These are phyloP conservation scores for Panzeria rudis DNA, from an alignment of 2,888 invertebrate species.

Conservation along the genomic window DNA sequence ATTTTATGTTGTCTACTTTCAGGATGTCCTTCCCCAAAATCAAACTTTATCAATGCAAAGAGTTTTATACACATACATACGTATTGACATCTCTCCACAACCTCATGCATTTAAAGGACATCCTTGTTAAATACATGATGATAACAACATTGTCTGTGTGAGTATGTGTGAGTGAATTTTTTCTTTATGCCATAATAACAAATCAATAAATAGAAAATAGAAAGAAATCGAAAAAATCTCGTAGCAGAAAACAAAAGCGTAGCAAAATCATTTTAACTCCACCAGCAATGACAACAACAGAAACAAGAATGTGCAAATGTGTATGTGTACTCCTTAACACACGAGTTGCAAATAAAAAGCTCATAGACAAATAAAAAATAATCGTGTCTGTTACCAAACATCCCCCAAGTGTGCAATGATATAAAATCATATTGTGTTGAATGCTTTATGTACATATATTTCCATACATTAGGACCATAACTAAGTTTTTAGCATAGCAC, in stretches of 20 bases:
- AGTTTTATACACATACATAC: slow-evolving; percentile 5
- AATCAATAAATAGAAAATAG: slow-evolving; percentile 59
- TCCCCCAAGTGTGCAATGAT: slow-evolving; percentile 47
- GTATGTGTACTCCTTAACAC: not conserved
- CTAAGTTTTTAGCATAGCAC: no score
- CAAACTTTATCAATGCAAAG: slow-evolving; percentile 1
- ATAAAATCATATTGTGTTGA: slow-evolving; percentile 63
- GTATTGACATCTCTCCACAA: slow-evolving; percentile 32
- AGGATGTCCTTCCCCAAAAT: slow-evolving; percentile 39
- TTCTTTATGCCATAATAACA: slow-evolving; percentile 51
- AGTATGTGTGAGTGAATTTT: slow-evolving; percentile 25
- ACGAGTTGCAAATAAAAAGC: slow-evolving; percentile 39
- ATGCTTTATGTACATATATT: slow-evolving; percentile 28
- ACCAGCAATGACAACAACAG: slow-evolving; percentile 26
- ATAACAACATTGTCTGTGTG: slow-evolving; percentile 20
- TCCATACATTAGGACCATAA: no score
- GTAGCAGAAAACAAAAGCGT: slow-evolving; percentile 42
- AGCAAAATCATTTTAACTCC: slow-evolving; percentile 56
- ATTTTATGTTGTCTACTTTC: slow-evolving; percentile 63
- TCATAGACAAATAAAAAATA: slow-evolving; percentile 18
- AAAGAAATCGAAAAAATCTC: slow-evolving; percentile 7
- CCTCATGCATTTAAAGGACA: slow-evolving; percentile 47
- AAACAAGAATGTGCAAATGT: slow-evolving; percentile 19
- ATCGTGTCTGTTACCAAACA: slow-evolving; percentile 59
- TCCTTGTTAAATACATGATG: slow-evolving; percentile 44